Evolutionary conservation across 2,797 vertebrate genomes (phyloP).

Genomic region (Cossypha dichroa): DNA sequence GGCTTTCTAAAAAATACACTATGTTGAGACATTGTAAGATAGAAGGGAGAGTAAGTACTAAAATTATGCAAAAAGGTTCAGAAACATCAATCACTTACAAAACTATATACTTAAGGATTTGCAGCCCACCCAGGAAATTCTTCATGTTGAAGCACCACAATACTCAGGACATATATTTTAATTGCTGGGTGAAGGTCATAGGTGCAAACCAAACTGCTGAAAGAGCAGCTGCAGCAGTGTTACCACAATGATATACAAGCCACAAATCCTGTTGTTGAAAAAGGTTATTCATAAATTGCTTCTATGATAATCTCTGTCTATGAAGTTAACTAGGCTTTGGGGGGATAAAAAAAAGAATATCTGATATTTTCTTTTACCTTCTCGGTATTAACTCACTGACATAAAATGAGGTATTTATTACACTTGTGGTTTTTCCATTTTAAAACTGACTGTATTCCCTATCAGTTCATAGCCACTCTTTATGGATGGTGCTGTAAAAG

Average conservation of each 20-base stretch:
- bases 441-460: neutral
- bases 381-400: neutral
- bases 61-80: neutral
- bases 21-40: neutral
- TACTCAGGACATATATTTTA: neutral
- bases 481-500: neutral
- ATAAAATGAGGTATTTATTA: neutral
- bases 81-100: neutral
- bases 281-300: neutral
- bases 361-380: neutral
- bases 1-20: neutral
- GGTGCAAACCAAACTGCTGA: neutral
- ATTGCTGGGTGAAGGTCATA: neutral
- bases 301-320: neutral
- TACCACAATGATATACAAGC: neutral
- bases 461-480: neutral
- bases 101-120: neutral
- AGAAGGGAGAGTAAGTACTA: neutral
- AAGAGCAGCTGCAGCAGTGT: neutral
- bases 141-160: neutral
- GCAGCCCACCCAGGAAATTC: neutral
- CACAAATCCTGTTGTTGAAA: conserved; percentile 7
- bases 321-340: neutral
- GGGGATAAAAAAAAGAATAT: neutral
- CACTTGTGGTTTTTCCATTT: neutral